Evolutionary conservation across 1,140 invertebrate species (phyloP), one percentile per base, ranked within the genome.

Genomic region (Ptiloglossa arizonensis): DNA sequence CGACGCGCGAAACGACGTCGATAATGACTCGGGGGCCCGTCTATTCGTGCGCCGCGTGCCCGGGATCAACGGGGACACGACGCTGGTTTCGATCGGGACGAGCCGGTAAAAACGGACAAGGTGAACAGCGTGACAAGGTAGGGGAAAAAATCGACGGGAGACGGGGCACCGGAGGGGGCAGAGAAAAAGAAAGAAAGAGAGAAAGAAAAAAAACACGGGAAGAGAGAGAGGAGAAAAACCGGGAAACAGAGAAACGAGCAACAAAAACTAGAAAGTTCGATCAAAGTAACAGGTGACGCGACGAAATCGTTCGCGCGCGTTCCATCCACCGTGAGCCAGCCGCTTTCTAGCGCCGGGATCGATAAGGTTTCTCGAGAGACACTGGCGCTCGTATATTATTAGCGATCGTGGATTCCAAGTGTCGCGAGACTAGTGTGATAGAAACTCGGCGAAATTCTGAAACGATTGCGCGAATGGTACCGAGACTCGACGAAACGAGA

Each of bases 1-100:
- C 75, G 75, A 71, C 75, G 75, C 75, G 68, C 68, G 67, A 77
- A 71, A 70, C 75, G 56, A 60, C 75, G 75, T 48, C 75, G 75
- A 77, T 77, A 77, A 77, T 77, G 68, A 77, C 68, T 62, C 29
- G 22, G 24, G 62, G 9, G 29, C 15, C 41, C 24, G 57, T 48
- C 27, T 38, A 38, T 66, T 19, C 48, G 32, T 41, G 22, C 57
- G 70, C 22, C 46, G 29, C 69, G 56, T 72, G 41, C 41, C 41
- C 15, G 6, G 17, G 17, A 24, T 57, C 11, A 4, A 22, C 19
- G 63, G 29, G n/a, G n/a, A n/a, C 5, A 29, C 24, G 35, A 29
- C 57, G 38, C 32, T 11, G 38, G 24, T 15, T 27, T 46, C 60
- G 46, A 24, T 54, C 63, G 41, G 35, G 38, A 81, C 52, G 52